Percentiles rank a stretch among this genome's conserved stretches.
Evolutionary conservation across 2,888 invertebrate genomes (phyloP).

Genomic region (Parelbella ahira): DNA sequence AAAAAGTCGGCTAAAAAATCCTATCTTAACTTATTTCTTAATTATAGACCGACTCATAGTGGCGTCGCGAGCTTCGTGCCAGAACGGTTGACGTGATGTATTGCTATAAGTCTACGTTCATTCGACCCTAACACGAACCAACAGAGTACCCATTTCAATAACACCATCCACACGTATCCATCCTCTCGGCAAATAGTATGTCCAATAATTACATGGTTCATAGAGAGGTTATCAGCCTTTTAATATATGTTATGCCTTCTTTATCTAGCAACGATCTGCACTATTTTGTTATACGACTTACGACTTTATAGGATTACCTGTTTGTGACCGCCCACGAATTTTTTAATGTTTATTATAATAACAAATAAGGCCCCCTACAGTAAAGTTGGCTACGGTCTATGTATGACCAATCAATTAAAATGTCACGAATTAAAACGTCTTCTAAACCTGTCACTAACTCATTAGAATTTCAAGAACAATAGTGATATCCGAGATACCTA

Average conservation of each 20-base stretch:
- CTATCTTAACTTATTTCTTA: constrained; percentile 80
- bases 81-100: constrained; percentile 50
- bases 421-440: too few species aligned
- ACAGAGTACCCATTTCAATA: constrained; percentile 42
- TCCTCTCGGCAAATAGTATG: constrained; percentile 67
- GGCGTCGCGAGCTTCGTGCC: constrained; percentile 65
- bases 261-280: constrained; percentile 47
- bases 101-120: constrained; percentile 33
- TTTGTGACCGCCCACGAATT: constrained; percentile 17
- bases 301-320: constrained; percentile 24
- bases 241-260: constrained; percentile 60
- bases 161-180: constrained; percentile 28
- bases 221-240: constrained; percentile 74
- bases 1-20: constrained; percentile 76
- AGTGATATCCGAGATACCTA: too few species aligned
- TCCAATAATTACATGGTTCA: constrained; percentile 74
- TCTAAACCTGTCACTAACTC: too few species aligned
- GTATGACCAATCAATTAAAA: background rate
- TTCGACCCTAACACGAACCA: constrained; percentile 35
- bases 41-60: constrained; percentile 79
- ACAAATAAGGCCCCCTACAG: constrained; percentile 8
- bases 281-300: constrained; percentile 34
- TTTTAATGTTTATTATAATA: constrained; percentile 5
- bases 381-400: background rate
- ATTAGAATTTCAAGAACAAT: too few species aligned